Percentiles rank a stretch among this genome's conserved stretches.
Conservation (phyloP, 2,797 vertebrate genomes). For the Parauchenoglanis ngamensis region DNA sequence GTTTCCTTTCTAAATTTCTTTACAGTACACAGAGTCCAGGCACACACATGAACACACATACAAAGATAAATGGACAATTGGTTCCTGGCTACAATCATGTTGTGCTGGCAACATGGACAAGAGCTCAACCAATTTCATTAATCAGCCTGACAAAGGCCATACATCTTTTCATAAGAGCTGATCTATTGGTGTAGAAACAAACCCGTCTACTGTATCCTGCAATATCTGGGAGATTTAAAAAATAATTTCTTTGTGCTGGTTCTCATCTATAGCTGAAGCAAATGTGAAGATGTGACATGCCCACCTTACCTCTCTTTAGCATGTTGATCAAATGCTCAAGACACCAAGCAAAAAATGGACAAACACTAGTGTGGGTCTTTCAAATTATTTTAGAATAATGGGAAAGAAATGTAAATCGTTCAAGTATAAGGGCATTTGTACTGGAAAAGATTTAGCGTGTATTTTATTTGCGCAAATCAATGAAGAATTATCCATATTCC, state of each 20-base stretch:
- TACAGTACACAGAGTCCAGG: conserved; percentile 28
- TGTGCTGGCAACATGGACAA: conserved; percentile 14
- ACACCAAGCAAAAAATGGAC: not conserved
- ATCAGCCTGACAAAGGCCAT: conserved; percentile 15
- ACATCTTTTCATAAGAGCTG: conserved; percentile 12
- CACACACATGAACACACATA: conserved; percentile 16
- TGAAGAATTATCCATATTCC: not conserved
- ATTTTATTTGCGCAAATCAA: not conserved
- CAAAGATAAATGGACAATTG: conserved; percentile 12
- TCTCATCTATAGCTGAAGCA: not conserved
- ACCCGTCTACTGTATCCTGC: not conserved
- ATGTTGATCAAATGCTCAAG: not conserved
- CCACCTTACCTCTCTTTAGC: not conserved
- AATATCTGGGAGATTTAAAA: not conserved
- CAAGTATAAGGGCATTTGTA: not conserved
- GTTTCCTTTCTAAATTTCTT: conserved; percentile 16
- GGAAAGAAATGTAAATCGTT: not conserved
- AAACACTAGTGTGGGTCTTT: conserved; percentile 4
- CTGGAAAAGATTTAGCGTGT: not conserved
- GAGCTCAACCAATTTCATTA: conserved; percentile 23
- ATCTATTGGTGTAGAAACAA: conserved; percentile 20
- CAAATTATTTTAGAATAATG: conserved; percentile 13
- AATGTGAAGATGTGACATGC: not conserved
- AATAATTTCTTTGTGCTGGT: conserved; percentile 1
- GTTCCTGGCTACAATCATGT: conserved; percentile 25